Evolutionary conservation across 2,113 vertebrate species (phyloP).

Genomic region (Pseudonaja textilis): DNA sequence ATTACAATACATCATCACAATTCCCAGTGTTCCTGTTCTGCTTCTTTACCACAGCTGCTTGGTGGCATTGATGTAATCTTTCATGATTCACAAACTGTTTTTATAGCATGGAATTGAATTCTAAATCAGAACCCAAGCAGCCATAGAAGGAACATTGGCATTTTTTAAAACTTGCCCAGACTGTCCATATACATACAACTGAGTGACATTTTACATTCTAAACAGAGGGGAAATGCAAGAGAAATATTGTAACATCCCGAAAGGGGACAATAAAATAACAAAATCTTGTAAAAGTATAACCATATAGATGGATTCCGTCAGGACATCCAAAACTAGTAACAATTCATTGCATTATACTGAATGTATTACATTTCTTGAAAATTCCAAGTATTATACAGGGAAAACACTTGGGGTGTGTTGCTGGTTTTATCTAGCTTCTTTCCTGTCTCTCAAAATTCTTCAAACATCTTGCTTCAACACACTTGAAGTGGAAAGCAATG

Average conservation of each 20-base stretch:
- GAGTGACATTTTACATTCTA: not conserved
- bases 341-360: not conserved
- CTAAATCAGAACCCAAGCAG: not conserved
- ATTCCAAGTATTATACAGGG: not conserved
- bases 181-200: not conserved
- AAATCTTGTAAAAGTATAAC: not conserved
- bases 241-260: not conserved
- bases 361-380: not conserved
- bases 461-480: not conserved
- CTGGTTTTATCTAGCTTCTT: not conserved
- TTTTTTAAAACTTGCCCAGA: not conserved
- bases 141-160: not conserved
- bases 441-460: not conserved
- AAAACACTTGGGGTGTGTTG: not conserved
- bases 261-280: not conserved
- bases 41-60: not conserved
- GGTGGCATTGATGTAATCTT: not conserved
- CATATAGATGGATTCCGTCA: not conserved
- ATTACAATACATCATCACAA: slow-evolving; percentile 12
- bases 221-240: not conserved
- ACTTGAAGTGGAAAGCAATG: not conserved
- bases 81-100: not conserved
- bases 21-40: not conserved
- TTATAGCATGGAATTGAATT: not conserved
- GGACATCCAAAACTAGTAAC: not conserved